A percentile compares a stretch with the other conserved stretches of the same genome.
Evolutionary conservation across 2,797 vertebrate genomes (phyloP).

Genomic region (Poecilia gillii): DNA sequence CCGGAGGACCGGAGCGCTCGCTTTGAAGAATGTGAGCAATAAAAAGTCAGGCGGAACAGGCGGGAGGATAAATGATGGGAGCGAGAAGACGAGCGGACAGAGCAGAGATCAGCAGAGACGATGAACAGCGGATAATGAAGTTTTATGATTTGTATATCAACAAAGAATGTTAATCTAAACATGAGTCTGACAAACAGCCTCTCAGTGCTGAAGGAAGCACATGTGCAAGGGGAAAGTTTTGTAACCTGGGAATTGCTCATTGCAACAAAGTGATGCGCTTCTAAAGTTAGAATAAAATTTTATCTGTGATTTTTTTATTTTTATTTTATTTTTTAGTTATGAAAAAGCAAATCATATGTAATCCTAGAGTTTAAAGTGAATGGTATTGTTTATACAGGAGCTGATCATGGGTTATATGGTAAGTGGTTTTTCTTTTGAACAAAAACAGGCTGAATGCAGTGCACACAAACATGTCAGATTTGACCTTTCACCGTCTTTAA

Average conservation of each 20-base stretch:
- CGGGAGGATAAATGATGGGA: constrained; percentile 23
- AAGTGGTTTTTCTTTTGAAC: background rate
- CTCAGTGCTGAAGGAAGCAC: background rate
- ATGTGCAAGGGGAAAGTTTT: no score
- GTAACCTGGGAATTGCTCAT: background rate
- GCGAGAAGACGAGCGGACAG: constrained; percentile 6
- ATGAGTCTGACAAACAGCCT: background rate
- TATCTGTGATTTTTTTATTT: background rate
- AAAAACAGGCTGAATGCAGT: background rate
- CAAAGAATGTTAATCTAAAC: constrained; percentile 32
- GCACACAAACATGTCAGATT: background rate
- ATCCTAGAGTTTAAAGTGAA: background rate
- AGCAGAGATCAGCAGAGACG: constrained; percentile 18
- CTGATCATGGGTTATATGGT: background rate
- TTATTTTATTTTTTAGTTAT: background rate
- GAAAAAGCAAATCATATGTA: background rate
- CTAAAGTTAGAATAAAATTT: background rate
- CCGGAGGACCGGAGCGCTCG: constrained; percentile 17
- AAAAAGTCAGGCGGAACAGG: constrained; percentile 12
- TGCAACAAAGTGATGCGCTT: background rate
- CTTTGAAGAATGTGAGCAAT: constrained; percentile 60
- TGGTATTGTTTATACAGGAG: background rate
- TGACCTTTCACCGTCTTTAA: background rate
- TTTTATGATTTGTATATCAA: constrained; percentile 48
- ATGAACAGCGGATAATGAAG: constrained; percentile 32